Evolutionary conservation across 2,113 vertebrate species (phyloP).

Genomic region (Merops nubicus): DNA sequence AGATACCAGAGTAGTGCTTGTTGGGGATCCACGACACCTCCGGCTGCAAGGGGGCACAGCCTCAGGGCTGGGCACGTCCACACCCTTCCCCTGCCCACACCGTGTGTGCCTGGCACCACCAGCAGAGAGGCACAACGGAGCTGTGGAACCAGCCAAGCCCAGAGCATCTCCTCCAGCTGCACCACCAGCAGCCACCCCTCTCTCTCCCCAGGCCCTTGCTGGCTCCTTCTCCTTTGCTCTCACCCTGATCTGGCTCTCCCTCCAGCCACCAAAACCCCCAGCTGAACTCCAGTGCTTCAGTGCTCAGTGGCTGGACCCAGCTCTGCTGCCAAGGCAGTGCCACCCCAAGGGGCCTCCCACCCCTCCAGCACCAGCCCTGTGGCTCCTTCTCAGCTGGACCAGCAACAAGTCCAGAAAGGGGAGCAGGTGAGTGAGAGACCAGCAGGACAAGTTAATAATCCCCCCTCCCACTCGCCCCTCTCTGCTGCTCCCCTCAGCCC

Average conservation of each 20-base stretch:
- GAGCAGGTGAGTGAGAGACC: neutral
- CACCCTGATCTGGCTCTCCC: neutral
- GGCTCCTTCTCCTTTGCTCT: neutral
- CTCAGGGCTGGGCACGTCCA: neutral
- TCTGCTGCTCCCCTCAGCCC: neutral
- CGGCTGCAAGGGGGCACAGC: conserved; percentile 70
- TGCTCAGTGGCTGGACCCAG: neutral
- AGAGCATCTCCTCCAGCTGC: neutral
- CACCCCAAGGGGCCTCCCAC: neutral
- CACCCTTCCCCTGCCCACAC: neutral
- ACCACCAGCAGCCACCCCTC: neutral
- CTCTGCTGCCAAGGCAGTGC: neutral
- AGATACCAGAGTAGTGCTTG: conserved; percentile 97
- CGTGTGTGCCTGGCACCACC: rapidly evolving
- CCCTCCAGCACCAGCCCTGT: neutral
- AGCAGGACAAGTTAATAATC: neutral
- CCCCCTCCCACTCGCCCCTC: neutral
- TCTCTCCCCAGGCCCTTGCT: neutral
- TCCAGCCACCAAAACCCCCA: neutral
- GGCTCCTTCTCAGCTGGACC: neutral
- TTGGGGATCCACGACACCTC: conserved; percentile 97
- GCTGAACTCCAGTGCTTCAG: neutral
- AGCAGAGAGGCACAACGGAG: neutral
- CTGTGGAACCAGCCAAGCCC: neutral
- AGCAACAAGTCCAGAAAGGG: neutral